Base-by-base conservation (phyloP, 2,113 vertebrate species). In the Crotalus helleri region DNA sequence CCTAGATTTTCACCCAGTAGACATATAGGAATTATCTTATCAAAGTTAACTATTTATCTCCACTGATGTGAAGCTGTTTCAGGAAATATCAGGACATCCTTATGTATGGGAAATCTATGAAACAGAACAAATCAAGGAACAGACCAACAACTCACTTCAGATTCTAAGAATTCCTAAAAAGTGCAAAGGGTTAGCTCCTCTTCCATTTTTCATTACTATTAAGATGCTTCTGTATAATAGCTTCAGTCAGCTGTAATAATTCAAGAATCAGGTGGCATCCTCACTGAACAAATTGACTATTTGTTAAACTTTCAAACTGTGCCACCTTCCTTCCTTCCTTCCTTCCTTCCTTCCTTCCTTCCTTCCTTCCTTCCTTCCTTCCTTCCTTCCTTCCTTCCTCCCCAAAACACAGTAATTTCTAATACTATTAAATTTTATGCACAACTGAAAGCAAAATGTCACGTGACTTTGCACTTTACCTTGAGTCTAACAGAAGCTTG, bases 31-130 rank as follows among this genome's bases (percentile, higher is more conserved):
- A 93, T 26, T 0, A 0, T 85, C 93, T 95, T 55, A 94, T 0
- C 11, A 55, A 33, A 24, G 85, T 94, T 59, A 81, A 29, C 15
- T 92, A 23, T 92, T 91, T 94, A 46, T 26, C 2, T 15, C n/a
- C 81, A 51, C 39, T 92, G 54, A 91, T 92, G n/a, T n/a, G 12
- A 53, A 90, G 86, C 95, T 94, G 55, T 55, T 94, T 87, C 92
- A 91, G 21, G 58, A 39, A 54, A 92, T 44, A 15, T 88, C 29
- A 39, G 7, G 29, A 33, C 23, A 74, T 12, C 51, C 10, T 13
- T 74, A 29, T 33, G 17, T 13, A 29, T 89, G n/a, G 59, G 15
- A 19, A 89, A 92, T 7, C 44, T 26, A 5, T 26, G 4, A 94
- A 94, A 90, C 85, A 44, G 58, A 90, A 92, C 21, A 93, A 93